Conservation (phyloP, 1,140 invertebrate species). For the Drosophila rhopaloa region DNA sequence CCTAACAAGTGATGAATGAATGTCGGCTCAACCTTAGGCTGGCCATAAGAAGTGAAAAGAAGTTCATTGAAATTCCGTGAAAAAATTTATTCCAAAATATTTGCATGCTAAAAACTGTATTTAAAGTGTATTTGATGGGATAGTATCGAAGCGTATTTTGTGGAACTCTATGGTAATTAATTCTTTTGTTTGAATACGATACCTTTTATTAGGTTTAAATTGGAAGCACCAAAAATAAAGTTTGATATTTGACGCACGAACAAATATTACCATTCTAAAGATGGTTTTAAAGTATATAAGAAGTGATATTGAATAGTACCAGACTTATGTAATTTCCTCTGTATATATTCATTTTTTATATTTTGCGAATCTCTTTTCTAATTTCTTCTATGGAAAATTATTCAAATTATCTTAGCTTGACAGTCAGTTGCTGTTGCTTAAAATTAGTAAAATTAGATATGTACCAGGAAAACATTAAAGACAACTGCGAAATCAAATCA, state of each 20-base stretch:
- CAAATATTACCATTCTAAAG: too few species aligned
- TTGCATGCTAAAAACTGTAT: constrained; percentile 4
- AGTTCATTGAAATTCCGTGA: constrained; percentile 17
- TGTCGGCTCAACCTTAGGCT: constrained; percentile 30
- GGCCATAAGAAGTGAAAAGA: constrained; percentile 28
- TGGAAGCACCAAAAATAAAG: too few species aligned
- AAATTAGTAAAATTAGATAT: background rate
- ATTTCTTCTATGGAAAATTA: background rate
- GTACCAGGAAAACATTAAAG: background rate
- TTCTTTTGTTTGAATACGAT: background rate
- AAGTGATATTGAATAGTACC: too few species aligned
- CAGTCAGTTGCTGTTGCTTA: background rate
- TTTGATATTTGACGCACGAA: too few species aligned
- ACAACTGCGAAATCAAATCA: background rate
- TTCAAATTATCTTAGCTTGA: background rate
- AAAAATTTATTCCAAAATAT: constrained; percentile 12
- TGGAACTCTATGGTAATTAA: constrained; percentile 25
- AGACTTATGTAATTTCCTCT: too few species aligned
- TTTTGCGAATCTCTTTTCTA: background rate
- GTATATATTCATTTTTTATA: too few species aligned
- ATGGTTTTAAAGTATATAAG: too few species aligned
- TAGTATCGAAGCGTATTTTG: background rate
- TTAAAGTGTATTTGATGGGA: constrained; percentile 4
- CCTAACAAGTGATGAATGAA: constrained; percentile 48
- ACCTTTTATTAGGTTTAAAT: background rate